Evolutionary conservation across 2,797 vertebrate species (phyloP), one percentile per base, ranked within the genome.

Genomic region (Euthynnus affinis): DNA sequence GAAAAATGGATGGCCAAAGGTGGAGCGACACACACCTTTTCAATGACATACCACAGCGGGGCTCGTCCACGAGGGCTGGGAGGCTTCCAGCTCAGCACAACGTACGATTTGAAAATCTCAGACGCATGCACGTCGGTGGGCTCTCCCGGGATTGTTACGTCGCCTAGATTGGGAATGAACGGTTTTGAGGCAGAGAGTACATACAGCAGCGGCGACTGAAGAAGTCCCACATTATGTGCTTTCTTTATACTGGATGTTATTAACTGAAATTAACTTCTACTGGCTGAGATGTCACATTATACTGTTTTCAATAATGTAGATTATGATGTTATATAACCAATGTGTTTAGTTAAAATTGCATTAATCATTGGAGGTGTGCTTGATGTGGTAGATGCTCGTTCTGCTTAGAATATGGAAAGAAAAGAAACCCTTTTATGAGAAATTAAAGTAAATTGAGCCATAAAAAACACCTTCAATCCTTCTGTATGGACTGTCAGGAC

Each of bases 11-110:
- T 1, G 69, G 69, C 14, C n/a, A 5, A 9, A 52, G 34, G 34
- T 12, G 58, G 53, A 65, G 59, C 14, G 3, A 7, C 76, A 89
- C 91, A 81, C 95, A 99, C 98, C 98, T 99, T 99, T 92, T 99
- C 98, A 18, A 99, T 91, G 94, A 96, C 93, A 92, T 99, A 99
- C 65, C 93, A 96, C 82, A 98, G 87, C n/a, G 97, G 95, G 52
- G 97, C 96, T 83, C 90, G 96, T 93, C 98, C 98, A 0, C 96
- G 96, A 17, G 96, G 97, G 78, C 88, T 93, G 40, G 98, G 97
- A 40, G 98, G 97, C 20, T 93, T 97, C 98, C 98, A 99, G 95
- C 98, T 99, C 92, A 99, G 96, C 69, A 99, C 98, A 5, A 99
- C 92, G 10, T 97, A 99, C 0, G 95, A 96, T 91, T 93, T 96